These are phyloP conservation scores for Acrossocheilus fasciatus DNA, from an alignment of 2,797 vertebrate species.

Conservation along the genomic window DNA sequence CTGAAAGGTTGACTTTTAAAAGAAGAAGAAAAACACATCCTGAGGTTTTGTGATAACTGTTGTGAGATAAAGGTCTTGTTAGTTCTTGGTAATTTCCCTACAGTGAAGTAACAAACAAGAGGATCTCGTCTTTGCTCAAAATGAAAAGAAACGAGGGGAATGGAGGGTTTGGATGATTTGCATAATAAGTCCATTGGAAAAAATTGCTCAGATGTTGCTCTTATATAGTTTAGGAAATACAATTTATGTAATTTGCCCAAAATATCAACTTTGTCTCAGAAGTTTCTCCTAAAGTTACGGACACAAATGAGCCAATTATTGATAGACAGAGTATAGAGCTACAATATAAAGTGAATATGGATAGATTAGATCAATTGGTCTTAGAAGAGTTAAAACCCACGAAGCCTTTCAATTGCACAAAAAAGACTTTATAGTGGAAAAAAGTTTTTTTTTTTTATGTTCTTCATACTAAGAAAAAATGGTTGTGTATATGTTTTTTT, in stretches of 20 bases:
- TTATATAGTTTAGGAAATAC: not conserved
- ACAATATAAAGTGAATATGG: not conserved
- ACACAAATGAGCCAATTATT: not conserved
- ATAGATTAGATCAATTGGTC: not conserved
- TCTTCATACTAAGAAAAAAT: not conserved
- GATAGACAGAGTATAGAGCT: not conserved
- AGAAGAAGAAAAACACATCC: not conserved
- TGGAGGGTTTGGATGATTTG: not conserved
- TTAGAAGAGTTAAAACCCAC: not conserved
- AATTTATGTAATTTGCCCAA: not conserved
- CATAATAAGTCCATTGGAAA: not conserved
- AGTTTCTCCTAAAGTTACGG: not conserved
- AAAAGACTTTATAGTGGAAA: not conserved
- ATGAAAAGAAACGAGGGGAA: not conserved
- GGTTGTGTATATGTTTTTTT: not conserved
- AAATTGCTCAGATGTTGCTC: not conserved
- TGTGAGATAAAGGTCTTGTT: not conserved
- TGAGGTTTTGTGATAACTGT: not conserved
- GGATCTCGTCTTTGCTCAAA: not conserved
- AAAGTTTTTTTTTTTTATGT: too few relatives aligned
- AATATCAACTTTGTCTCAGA: not conserved
- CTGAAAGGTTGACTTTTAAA: not conserved
- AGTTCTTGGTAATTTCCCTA: slow-evolving; percentile 11
- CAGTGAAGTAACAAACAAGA: not conserved
- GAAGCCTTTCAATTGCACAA: not conserved